phyloP scores from a whole-genome alignment of 1,140 invertebrate species.

The Cardiocondyla obscurior region DNA sequence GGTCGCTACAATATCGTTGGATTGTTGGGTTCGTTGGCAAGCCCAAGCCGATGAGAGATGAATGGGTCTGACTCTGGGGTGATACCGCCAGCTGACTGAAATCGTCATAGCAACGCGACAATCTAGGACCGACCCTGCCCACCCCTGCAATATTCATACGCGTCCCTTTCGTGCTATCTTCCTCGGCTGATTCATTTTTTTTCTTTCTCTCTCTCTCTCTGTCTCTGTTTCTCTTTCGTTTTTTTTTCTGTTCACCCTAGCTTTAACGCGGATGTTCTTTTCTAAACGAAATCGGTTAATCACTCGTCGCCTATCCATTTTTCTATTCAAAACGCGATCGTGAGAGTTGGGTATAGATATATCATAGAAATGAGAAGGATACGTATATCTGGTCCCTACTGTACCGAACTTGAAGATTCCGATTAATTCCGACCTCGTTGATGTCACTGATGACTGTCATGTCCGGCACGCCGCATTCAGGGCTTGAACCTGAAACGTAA shows the following conservation, averaged over 20 bases:
- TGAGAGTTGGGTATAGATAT: not conserved
- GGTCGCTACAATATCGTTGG: constrained; percentile 67
- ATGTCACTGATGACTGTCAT: constrained; percentile 98
- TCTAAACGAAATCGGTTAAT: not conserved
- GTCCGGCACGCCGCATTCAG: constrained; percentile 90
- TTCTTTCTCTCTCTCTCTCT: not conserved
- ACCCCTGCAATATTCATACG: constrained; percentile 76
- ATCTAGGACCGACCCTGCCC: constrained; percentile 77
- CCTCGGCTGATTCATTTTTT: not conserved
- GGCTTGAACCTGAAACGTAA: constrained; percentile 85
- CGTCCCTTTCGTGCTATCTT: constrained; percentile 36
- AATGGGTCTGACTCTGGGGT: constrained; percentile 78
- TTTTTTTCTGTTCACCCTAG: too few species aligned
- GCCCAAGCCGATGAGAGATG: constrained; percentile 69
- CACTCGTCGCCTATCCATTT: not conserved
- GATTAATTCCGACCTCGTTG: constrained; percentile 95
- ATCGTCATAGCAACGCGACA: constrained; percentile 80
- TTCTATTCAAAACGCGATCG: not conserved
- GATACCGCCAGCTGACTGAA: constrained; percentile 82
- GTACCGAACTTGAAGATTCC: constrained; percentile 94
- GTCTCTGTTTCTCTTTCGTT: too few species aligned
- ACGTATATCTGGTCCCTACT: constrained; percentile 95
- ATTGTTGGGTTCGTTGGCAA: constrained; percentile 75
- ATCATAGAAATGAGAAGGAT: constrained; percentile 87
- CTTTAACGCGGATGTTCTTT: constrained; percentile 1